Base-by-base conservation (phyloP, 2,888 invertebrate species). In the Sepioteuthis lessoniana region DNA sequence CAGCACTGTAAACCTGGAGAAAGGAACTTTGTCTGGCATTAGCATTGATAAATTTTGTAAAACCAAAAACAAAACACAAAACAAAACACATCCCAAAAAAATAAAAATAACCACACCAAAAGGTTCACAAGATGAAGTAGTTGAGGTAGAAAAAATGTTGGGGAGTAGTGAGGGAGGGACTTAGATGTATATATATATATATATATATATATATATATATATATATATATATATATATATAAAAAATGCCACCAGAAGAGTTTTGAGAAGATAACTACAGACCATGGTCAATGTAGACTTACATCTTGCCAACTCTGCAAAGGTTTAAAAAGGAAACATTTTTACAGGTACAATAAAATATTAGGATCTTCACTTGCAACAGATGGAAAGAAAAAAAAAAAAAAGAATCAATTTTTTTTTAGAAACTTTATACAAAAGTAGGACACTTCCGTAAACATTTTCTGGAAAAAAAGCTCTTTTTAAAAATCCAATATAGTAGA, bases 161-260 rank as follows among this genome's bases (percentile, higher is more conserved):
- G 50, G 5, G n/a, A n/a, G 76, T 31, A n/a, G n/a, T 3, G 76
- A 31, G 3, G 76, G 5, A 5, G n/a, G 60, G 28, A 31, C 76
- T 76, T n/a, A n/a, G 4, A 76, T n/a, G 76, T 10, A n/a, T n/a
- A n/a, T n/a, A n/a, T n/a, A n/a, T n/a, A n/a, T n/a, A n/a, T n/a
- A n/a, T n/a, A n/a, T n/a, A n/a, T n/a, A n/a, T n/a, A n/a, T n/a
- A n/a, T n/a, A n/a, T n/a, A n/a, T n/a, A n/a, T n/a, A n/a, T n/a
- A n/a, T n/a, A n/a, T n/a, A n/a, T n/a, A n/a, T n/a, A n/a, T n/a
- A n/a, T n/a, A n/a, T n/a, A n/a, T n/a, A n/a, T n/a, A n/a, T n/a
- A n/a, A n/a, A n/a, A n/a, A 55, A 55, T 76, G n/a, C n/a, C 35
- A 76, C 76, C 76, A 76, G n/a, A 76, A 76, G 76, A 76, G 76